These are phyloP conservation scores for Xiphophorus birchmanni DNA, from an alignment of 2,797 vertebrate genomes.

Conservation along the genomic window DNA sequence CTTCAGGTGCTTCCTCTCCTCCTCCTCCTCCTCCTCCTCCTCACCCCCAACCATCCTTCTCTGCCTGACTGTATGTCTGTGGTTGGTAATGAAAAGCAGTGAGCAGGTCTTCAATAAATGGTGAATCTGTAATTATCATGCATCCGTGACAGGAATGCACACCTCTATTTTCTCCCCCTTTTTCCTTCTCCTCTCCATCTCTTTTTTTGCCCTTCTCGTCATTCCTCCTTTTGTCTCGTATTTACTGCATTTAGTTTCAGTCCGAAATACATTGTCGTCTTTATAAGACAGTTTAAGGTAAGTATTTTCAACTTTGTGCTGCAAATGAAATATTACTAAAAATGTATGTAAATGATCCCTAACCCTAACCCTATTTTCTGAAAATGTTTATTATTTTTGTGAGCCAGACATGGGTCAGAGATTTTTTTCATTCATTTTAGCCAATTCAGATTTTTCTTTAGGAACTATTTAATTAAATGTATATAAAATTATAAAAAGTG, in stretches of 20 bases:
- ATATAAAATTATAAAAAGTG: too few relatives aligned
- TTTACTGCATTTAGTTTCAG: constrained; percentile 33
- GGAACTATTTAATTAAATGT: too few relatives aligned
- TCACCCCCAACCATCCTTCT: constrained; percentile 36
- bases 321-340: neutral
- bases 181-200: constrained; percentile 9
- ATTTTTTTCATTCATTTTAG: neutral
- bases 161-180: constrained; percentile 41
- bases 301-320: neutral
- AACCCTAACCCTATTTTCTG: neutral
- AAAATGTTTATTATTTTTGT: neutral
- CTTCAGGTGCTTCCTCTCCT: constrained; percentile 46
- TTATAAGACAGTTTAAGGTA: constrained; percentile 15
- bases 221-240: constrained; percentile 52
- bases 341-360: too few relatives aligned
- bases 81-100: constrained; percentile 84
- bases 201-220: constrained; percentile 38
- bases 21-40: constrained; percentile 24
- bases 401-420: neutral
- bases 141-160: constrained; percentile 84
- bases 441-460: too few relatives aligned
- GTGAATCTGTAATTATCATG: constrained; percentile 86
- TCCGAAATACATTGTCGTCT: constrained; percentile 30
- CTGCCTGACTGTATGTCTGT: constrained; percentile 74
- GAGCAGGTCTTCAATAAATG: constrained; percentile 85